phyloP scores from a whole-genome alignment of 2,113 vertebrate genomes.

The Cygnus buccinator region DNA sequence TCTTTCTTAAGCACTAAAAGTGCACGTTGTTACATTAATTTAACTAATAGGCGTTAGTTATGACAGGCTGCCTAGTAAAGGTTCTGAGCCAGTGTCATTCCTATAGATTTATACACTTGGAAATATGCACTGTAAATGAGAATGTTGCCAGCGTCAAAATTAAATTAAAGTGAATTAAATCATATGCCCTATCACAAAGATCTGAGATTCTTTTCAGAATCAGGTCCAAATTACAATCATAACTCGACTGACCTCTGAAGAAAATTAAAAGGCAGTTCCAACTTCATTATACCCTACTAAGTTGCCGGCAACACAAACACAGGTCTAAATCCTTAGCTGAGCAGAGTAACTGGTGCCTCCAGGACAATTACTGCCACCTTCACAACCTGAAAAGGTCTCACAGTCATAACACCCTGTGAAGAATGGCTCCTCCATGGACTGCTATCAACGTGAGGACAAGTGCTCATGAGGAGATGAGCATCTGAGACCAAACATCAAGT shows the following conservation, averaged over 20 bases:
- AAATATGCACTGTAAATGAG: slow-evolving; percentile 50
- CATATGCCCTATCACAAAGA: slow-evolving; percentile 48
- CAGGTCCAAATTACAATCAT: slow-evolving; percentile 64
- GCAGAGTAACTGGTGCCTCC: neutral
- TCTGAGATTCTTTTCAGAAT: slow-evolving; percentile 48
- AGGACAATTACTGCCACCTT: neutral
- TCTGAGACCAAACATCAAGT: neutral
- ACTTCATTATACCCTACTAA: slow-evolving; percentile 52
- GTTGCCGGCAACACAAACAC: neutral
- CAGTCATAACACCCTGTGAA: rapidly evolving
- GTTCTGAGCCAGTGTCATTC: slow-evolving; percentile 62
- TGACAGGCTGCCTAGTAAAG: slow-evolving; percentile 60
- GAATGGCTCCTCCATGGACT: neutral
- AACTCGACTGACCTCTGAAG: slow-evolving; percentile 37
- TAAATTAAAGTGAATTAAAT: slow-evolving; percentile 64
- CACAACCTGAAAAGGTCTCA: neutral
- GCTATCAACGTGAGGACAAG: neutral
- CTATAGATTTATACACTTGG: slow-evolving; percentile 59
- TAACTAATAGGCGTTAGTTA: slow-evolving; percentile 68
- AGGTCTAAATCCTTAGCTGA: neutral
- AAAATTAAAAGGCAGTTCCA: slow-evolving; percentile 69
- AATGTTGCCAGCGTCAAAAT: slow-evolving; percentile 58
- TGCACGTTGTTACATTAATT: slow-evolving; percentile 57
- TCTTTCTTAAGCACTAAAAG: slow-evolving; percentile 62
- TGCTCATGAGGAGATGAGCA: neutral